Base-by-base conservation (phyloP, 2,113 vertebrate genomes). In the Plecotus auritus region DNA sequence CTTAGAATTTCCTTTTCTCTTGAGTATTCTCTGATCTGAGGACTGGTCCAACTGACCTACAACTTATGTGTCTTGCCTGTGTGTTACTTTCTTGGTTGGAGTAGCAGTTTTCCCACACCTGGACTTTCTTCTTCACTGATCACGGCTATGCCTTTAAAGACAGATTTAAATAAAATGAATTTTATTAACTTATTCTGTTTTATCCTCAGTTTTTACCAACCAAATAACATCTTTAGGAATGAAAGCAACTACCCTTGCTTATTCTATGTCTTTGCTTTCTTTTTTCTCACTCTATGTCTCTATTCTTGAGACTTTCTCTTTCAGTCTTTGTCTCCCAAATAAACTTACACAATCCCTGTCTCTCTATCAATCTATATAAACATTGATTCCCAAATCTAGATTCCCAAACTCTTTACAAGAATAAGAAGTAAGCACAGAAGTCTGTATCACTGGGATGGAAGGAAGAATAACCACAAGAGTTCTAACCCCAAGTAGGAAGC, bases 201-300 rank as follows among this genome's bases (percentile, higher is more conserved):
- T 61, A 40, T 20, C n/a, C 32, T 45, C 28, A 9, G 14, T 59
- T 94, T 90, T 95, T 84, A 76, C 66, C 61, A 86, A 84, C n/a
- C 42, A 92, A 59, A 69, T 61, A 73, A 56, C 32, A 73, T 85
- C 20, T 94, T 96, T 74, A 76, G 17, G 14, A 91, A 93, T 94
- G 26, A 93, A 94, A 85, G 35, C 72, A 94, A 66, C 47, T 85
- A 59, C 26, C n/a, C 45, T 78, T 95, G 30, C 49, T 94, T 96
- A 72, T 45, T 81, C 84, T 54, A 42, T 17, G 54, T 30, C 32
- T 85, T 90, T 59, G 66, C 28, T 59, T 35, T 92, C 88, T 64
- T 69, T 45, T 54, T 22, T 32, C 69, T 72, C 13, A 32, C n/a
- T 47, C 45, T 26, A 13, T 82, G 11, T 22, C 26, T 74, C 26